Base-by-base conservation (phyloP, 2,888 invertebrate species). In the Chrysina gloriosa region DNA sequence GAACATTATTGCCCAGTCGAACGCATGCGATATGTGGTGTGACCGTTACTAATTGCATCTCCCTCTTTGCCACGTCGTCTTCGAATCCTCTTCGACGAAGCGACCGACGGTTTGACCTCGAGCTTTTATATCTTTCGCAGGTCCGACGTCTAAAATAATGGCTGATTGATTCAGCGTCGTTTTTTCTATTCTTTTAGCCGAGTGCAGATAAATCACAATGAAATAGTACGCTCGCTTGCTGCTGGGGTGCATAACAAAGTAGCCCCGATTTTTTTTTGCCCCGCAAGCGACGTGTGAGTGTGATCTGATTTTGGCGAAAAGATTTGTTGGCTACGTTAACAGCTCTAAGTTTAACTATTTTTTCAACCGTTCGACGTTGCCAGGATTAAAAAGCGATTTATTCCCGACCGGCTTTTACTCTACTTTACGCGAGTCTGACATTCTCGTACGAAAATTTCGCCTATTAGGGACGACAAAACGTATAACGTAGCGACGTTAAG, bases 161-260 rank as follows among this genome's bases (percentile, higher is more conserved):
- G 80, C 81, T 83, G 83, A 83, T 83, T 83, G 83, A 83, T 83
- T 83, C 81, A 79, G 82, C 81, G 81, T 81, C 80, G 82, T 82
- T 83, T 83, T 82, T 83, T 83, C 83, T 82, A 83, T 83, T 83
- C 83, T 81, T 81, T 80, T 80, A 80, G 81, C 81, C 80, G 80
- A 83, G 83, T 83, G 83, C 82, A 80, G 78, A 83, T 83, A 83
- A 83, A 83, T 83, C 83, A 83, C 82, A 82, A 82, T 83, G 83
- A 83, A 83, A 83, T 83, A 83, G 81, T 82, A 82, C 75, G 75
- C 76, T 77, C 79, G 77, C 76, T 76, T 36, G 75, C 76, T 72
- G 73, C 72, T 76, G 77, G 83, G 83, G 82, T 83, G 83, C 82
- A 83, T 83, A 83, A 83, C 82, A 82, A 83, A 83, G 82, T 80